Base-by-base conservation (phyloP, 37 sponge, comb jelly and placozoan genomes). In the Oscarella lobularis region DNA sequence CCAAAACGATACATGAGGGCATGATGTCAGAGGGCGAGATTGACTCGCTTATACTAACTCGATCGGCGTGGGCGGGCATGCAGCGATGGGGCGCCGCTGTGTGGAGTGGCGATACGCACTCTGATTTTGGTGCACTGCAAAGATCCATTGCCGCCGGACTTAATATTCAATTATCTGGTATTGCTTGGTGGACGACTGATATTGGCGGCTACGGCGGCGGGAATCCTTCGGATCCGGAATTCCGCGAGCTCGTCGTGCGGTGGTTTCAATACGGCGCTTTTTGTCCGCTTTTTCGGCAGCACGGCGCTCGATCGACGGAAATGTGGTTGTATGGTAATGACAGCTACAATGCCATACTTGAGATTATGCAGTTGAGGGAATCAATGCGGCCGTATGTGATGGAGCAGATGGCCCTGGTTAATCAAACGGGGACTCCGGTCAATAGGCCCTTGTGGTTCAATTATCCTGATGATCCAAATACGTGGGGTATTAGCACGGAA, bases 181-280 rank as follows among this genome's bases (percentile, higher is more conserved):
- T 68, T 68, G 71, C 71, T 35, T 68, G 71, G 71, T 68, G 71
- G 71, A 68, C 71, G 4, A 68, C 71, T 30, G 71, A 68, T 20
- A 68, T 68, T 20, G 71, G 71, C 33, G 71, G 71, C 31, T 68
- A 68, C 71, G 6, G 29, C 4, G 71, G 71, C 29, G 71, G 71
- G 6, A 68, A 68, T 68, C 71, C 71, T 35, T 5, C 29, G 6
- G 71, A 68, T 14, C 35, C 71, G 5, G 71, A 68, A 14, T 68
- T 68, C 31, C 29, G 31, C 6, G 71, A 68, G 33, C 71, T 68
- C 6, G 33, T 68, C 33, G 71, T 68, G 31, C 6, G 71, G 6
- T 68, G 71, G 71, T 68, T 68, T 14, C 71, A 68, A 35, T 68
- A 68, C 33, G 71, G 71, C 4, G 71, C 71, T 14, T 34, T 14